A percentile compares a stretch with the other conserved stretches of the same genome.
Evolutionary conservation across 1,140 invertebrate genomes (phyloP).

Genomic region (Drosophila quadrilineata): DNA sequence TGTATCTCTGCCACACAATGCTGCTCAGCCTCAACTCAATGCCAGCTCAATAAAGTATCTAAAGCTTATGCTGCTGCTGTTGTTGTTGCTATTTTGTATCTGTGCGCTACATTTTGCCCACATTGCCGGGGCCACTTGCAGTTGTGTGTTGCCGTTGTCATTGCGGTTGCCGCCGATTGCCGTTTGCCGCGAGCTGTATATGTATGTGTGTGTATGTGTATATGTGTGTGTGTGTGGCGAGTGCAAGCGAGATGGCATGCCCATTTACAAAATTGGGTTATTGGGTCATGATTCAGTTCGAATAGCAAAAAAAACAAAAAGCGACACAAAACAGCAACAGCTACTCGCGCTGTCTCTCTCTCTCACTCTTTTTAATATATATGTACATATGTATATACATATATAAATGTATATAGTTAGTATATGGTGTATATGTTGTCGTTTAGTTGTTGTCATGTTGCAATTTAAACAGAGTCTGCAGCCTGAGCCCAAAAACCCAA

Average conservation of each 20-base stretch:
- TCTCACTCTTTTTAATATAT: slow-evolving; percentile 40
- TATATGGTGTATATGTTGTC: slow-evolving; percentile 1
- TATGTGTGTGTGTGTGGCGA: too few relatives aligned
- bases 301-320: slow-evolving; percentile 62
- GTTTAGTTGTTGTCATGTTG: slow-evolving; percentile 39
- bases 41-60: slow-evolving; percentile 58
- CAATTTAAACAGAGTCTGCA: slow-evolving; percentile 38
- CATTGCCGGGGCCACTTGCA: slow-evolving; percentile 41
- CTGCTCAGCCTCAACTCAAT: slow-evolving; percentile 47
- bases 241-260: slow-evolving; percentile 43
- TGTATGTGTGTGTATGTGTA: too few relatives aligned
- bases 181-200: too few relatives aligned
- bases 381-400: slow-evolving; percentile 5
- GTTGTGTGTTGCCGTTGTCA: slow-evolving; percentile 54
- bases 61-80: slow-evolving; percentile 28
- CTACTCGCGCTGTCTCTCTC: slow-evolving; percentile 38
- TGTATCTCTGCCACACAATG: slow-evolving; percentile 26
- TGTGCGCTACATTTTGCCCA: slow-evolving; percentile 60
- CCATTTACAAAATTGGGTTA: slow-evolving; percentile 67
- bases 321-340: slow-evolving; percentile 31
- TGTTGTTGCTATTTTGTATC: slow-evolving; percentile 47
- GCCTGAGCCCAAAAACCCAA: slow-evolving; percentile 23
- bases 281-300: slow-evolving; percentile 78
- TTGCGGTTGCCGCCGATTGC: slow-evolving; percentile 61
- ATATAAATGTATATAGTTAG: slow-evolving; percentile 11